Evolutionary conservation across 2,888 invertebrate genomes (phyloP).

Genomic region (Saturnia japonica): DNA sequence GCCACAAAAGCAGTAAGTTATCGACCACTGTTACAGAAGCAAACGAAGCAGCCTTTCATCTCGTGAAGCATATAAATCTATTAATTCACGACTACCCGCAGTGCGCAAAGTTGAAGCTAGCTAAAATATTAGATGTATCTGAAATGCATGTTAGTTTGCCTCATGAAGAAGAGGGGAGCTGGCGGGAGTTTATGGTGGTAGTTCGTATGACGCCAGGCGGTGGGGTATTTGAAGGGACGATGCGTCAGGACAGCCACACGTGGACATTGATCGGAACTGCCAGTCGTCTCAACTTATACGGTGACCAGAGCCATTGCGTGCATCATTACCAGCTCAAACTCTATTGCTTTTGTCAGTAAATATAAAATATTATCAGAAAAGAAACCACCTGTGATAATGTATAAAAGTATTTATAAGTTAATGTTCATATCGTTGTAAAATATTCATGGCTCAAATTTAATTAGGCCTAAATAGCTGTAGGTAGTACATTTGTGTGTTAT

Average conservation of each 20-base stretch:
- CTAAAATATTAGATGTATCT: conserved; percentile 85
- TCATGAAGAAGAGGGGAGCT: conserved; percentile 61
- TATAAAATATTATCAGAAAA: conserved; percentile 27
- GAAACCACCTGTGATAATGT: conserved; percentile 46
- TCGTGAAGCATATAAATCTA: conserved; percentile 85
- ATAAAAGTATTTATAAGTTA: conserved; percentile 22
- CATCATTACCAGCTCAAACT: conserved; percentile 88
- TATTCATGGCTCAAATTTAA: background rate
- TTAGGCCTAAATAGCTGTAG: background rate
- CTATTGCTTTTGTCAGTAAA: conserved; percentile 86
- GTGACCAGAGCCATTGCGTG: conserved; percentile 90
- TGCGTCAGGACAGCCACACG: conserved; percentile 61
- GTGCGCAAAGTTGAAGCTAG: conserved; percentile 85
- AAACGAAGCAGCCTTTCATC: conserved; percentile 80
- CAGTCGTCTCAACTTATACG: conserved; percentile 90
- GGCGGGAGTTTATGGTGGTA: conserved; percentile 84
- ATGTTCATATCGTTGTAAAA: background rate
- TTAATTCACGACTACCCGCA: conserved; percentile 82
- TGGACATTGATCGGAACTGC: conserved; percentile 86
- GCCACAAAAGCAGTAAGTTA: conserved; percentile 85
- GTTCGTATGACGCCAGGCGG: conserved; percentile 85
- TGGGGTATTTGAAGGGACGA: conserved; percentile 90
- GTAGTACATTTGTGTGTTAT: background rate
- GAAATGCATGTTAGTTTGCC: conserved; percentile 76
- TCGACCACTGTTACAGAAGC: conserved; percentile 78